phyloP scores from a whole-genome alignment of 35 echinoderm and acorn worm genomes.

The Heliocidaris tuberculata region DNA sequence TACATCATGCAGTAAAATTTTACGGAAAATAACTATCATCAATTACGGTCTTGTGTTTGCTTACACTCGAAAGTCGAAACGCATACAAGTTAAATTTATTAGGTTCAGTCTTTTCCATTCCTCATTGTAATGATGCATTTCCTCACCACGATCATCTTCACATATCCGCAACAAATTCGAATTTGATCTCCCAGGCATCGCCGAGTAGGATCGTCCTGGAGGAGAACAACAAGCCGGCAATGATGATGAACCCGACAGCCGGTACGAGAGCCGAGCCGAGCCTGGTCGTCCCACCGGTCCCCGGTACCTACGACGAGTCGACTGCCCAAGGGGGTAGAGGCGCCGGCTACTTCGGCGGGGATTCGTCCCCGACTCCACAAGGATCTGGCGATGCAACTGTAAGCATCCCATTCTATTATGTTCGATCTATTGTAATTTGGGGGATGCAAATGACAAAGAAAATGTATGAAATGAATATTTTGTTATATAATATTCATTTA shows the following conservation, averaged over 20 bases:
- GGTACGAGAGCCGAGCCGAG: conserved; percentile 67
- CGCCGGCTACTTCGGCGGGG: background rate
- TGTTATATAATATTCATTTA: no score
- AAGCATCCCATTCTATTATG: background rate
- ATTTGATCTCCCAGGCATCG: conserved; percentile 5
- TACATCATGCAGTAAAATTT: no score
- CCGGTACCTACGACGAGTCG: conserved; percentile 23
- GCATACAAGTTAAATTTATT: no score
- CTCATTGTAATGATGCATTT: background rate
- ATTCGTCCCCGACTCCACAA: background rate
- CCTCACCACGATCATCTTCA: background rate
- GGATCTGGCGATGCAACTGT: conserved; percentile 1
- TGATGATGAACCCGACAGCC: conserved; percentile 44
- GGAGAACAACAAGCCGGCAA: conserved; percentile 11
- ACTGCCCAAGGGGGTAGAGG: background rate
- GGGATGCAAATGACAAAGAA: no score
- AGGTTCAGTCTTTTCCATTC: no score
- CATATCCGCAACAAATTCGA: background rate
- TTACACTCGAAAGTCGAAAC: no score
- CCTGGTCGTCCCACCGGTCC: conserved; percentile 45
- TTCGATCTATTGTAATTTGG: no score
- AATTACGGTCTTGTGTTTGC: no score
- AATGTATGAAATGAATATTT: no score
- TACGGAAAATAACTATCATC: no score
- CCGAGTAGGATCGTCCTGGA: conserved; percentile 31